Evolutionary conservation across 2,888 invertebrate species (phyloP), one percentile per base, ranked within the genome.

Genomic region (Polydrusus pterygomalis): DNA sequence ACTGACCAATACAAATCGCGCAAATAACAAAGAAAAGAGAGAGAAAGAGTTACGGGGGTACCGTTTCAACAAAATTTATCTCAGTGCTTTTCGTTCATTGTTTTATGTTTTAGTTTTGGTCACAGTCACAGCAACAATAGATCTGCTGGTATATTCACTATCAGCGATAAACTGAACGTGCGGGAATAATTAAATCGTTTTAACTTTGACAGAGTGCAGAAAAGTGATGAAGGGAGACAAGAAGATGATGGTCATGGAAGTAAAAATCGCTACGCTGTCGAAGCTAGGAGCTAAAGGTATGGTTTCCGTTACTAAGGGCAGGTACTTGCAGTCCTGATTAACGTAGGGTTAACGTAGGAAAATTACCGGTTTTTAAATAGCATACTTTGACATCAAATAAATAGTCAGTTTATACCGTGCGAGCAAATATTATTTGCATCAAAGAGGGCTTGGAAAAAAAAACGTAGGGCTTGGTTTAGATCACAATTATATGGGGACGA

Each of bases 231-330:
- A 77, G 60, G 70, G 63, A 17, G 51, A 38, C 1, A 73, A 65
- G 63, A 77, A 77, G 72, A 77, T 77, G 77, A 77, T 72, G 77
- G 64, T 77, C 13, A 77, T 73, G 70, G 77, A 77, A 54, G 65
- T 77, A 13, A 77, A 73, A 25, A 34, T 73, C 7, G 58, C 70
- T 65, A 60, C 64, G 5, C 54, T 73, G 15, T 47, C 73, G 7
- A 77, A 65, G 38, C 10, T 73, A 13, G 51, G 73, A 15, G 73
- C 70, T 1, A 77, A 73, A 73, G 77, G 77, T 77, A 77, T 60
- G 49, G 15, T 20, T 25, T 30, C 2, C 7, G 25, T 20, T 11
- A 11, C 25, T 25, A 25, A 25, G 25, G 25, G 25, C 25, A 1
- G 25, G 25, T 25, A 25, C 5, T 25, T 25, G 25, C 25, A 25